Conservation (phyloP, 2,888 invertebrate genomes). For the Fabriciana adippe region DNA sequence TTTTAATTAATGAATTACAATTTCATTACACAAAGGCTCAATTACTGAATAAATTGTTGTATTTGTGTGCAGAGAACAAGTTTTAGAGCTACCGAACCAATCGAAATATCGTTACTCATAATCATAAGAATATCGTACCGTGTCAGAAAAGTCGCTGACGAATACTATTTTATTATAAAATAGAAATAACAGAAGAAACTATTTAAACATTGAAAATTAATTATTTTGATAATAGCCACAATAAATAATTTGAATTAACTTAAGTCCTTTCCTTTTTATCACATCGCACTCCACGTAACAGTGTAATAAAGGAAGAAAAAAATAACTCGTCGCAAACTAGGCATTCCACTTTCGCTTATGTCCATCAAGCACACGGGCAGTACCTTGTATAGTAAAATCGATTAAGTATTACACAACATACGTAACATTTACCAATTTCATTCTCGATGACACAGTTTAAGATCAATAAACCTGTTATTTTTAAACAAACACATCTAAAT, state of each 20-base stretch:
- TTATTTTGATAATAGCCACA: neutral
- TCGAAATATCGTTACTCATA: no score
- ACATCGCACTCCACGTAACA: conserved; percentile 22
- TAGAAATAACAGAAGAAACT: no score
- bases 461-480: no score
- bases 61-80: no score
- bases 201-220: neutral
- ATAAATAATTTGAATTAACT: neutral
- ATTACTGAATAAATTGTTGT: no score
- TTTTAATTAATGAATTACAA: no score
- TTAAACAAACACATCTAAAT: no score
- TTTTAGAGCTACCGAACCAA: no score
- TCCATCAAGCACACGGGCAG: conserved; percentile 45
- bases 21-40: no score
- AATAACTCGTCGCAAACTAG: conserved; percentile 50
- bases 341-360: conserved; percentile 58
- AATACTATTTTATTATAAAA: no score
- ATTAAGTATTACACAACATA: conserved; percentile 5
- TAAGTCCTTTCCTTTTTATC: conserved; percentile 1
- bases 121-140: no score
- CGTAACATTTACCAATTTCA: neutral
- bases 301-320: conserved; percentile 17
- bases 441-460: neutral
- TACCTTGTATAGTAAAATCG: conserved; percentile 5
- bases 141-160: no score